Base-by-base conservation (phyloP, 2,113 vertebrate species). In the Gobius niger region DNA sequence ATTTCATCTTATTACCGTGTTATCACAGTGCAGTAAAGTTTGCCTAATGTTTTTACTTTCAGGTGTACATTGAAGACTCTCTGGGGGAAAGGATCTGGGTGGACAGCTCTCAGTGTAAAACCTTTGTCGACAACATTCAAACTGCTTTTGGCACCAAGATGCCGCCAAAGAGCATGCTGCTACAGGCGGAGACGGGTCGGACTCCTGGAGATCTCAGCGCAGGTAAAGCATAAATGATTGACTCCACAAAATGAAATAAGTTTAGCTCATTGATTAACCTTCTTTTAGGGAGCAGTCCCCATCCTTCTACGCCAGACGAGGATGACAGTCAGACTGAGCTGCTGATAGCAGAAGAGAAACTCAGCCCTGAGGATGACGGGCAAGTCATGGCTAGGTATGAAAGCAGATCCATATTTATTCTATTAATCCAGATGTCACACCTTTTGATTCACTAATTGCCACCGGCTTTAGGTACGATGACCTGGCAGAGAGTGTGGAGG, bases 11-110 rank as follows among this genome's bases (percentile, higher is more conserved):
- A 4, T 34, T 34, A 34, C 24, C 1, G 5, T 34, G 24, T 34
- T 34, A 34, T 34, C 24, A 34, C 24, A 34, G 24, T 34, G 24
- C 24, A 4, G 24, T 34, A 34, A 34, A 34, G 24, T 34, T 34
- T 34, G 34, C 41, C 15, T 6, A 57, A 14, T 6, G 10, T 34
- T 7, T 41, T 44, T 60, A 1, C 70, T 75, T 81, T 7, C 76
- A 99, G 98, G 98, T 99, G 7, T 99, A 99, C 87, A 98, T 99
- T 0, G 98, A 99, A 67, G 98, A 99, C 85, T 99, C 98, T 0
- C 88, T 99, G 6, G 96, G 97, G 1, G 98, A 99, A 72, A 93
- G 98, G 40, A 97, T 99, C 85, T 99, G 98, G 98, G 98, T 99
- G 72, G 98, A 99, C 90, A 98, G 97, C 79, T 95, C 93, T 11